These are phyloP conservation scores for Polylopha cassiicola DNA, from an alignment of 2,888 invertebrate genomes.

Conservation along the genomic window DNA sequence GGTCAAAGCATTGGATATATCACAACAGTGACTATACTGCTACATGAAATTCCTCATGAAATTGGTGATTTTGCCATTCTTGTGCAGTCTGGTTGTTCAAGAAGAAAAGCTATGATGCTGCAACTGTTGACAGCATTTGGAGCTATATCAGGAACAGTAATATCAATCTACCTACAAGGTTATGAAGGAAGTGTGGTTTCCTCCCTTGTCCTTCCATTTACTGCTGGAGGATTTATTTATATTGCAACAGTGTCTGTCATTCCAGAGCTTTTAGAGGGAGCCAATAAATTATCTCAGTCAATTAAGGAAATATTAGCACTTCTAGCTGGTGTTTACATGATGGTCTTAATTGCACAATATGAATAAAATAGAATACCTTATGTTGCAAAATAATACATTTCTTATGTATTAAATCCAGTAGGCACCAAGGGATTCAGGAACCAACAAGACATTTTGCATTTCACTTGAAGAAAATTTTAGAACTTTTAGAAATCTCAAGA, in stretches of 20 bases:
- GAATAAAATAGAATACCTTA: conserved; percentile 41
- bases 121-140: conserved; percentile 97
- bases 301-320: conserved; percentile 93
- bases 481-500: too few species aligned
- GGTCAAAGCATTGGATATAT: conserved; percentile 91
- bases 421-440: too few species aligned
- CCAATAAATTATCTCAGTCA: conserved; percentile 90
- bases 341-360: conserved; percentile 93
- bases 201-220: conserved; percentile 96
- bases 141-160: conserved; percentile 93
- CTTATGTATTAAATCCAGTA: conserved; percentile 24
- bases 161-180: conserved; percentile 90
- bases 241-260: conserved; percentile 99
- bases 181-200: conserved; percentile 82
- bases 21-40: conserved; percentile 95
- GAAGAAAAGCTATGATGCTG: conserved; percentile 94
- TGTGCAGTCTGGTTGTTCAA: conserved; percentile 96
- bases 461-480: too few species aligned
- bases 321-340: conserved; percentile 93
- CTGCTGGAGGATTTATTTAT: conserved; percentile 99
- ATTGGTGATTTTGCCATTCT: conserved; percentile 99
- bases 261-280: conserved; percentile 95
- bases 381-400: conserved; percentile 25
- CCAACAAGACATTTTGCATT: too few species aligned
- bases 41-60: conserved; percentile 99